Conservation (phyloP, 2,888 invertebrate genomes). For the Eledone cirrhosa region DNA sequence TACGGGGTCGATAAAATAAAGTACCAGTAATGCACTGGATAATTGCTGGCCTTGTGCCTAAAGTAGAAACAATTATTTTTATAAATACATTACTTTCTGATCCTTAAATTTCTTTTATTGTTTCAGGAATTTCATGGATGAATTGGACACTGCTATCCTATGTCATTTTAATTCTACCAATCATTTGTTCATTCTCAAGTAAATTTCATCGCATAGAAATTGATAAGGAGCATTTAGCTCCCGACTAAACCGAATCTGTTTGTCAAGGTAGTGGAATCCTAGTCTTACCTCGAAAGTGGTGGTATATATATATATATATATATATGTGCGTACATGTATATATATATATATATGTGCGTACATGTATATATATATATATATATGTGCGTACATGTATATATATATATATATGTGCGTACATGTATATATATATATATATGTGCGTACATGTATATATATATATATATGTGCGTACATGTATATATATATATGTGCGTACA, state of each 20-base stretch:
- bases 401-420: background rate
- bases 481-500: background rate
- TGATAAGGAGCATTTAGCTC: background rate
- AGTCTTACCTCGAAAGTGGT: no score
- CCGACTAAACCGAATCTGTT: no score
- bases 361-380: background rate
- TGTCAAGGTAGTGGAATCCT: no score
- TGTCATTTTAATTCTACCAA: background rate
- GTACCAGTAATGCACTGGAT: no score
- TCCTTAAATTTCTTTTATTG: background rate
- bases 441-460: background rate
- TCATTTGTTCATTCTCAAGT: background rate
- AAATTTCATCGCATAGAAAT: constrained; percentile 8
- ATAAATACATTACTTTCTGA: no score
- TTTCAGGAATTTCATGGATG: constrained; percentile 23
- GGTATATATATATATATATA: background rate
- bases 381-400: background rate
- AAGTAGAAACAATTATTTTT: no score
- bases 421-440: background rate
- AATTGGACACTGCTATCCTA: constrained; percentile 4
- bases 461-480: background rate
- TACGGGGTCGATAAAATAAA: no score
- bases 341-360: background rate
- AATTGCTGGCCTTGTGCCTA: no score
- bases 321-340: background rate